A percentile compares a stretch with the other conserved stretches of the same genome.
Conservation (phyloP, 2,888 invertebrate genomes). For the Junonia oenone region DNA sequence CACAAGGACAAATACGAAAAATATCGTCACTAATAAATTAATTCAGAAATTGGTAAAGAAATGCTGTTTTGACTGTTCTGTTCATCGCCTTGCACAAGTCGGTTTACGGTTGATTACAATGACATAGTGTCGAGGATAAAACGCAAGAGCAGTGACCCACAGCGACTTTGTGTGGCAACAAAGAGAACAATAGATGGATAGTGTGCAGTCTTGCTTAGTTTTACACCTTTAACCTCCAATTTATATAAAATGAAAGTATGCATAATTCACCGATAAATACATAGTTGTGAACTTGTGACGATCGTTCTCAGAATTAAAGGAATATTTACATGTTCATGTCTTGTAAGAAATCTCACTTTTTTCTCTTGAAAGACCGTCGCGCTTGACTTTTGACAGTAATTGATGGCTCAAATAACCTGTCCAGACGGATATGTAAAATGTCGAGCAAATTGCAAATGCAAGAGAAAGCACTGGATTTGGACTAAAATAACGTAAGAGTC, state of each 20-base stretch:
- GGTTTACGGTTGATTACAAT: constrained; percentile 52
- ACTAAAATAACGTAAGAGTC: constrained; percentile 34
- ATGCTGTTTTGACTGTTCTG: not conserved
- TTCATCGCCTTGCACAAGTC: constrained; percentile 8
- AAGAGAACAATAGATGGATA: constrained; percentile 39
- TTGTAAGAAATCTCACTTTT: not conserved
- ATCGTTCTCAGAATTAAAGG: not conserved
- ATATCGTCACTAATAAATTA: not conserved
- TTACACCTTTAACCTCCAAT: constrained; percentile 16
- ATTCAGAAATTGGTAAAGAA: not conserved
- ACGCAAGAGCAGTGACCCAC: constrained; percentile 34
- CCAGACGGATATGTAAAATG: constrained; percentile 36
- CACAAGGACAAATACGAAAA: not conserved
- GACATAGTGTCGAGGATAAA: constrained; percentile 46
- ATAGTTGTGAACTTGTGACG: too few relatives aligned
- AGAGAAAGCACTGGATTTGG: constrained; percentile 35
- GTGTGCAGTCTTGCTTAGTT: constrained; percentile 22
- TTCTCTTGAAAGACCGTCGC: not conserved
- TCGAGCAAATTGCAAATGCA: constrained; percentile 34
- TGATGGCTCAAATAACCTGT: constrained; percentile 38
- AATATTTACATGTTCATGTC: not conserved
- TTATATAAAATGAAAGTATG: constrained; percentile 9
- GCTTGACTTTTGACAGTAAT: constrained; percentile 10
- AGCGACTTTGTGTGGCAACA: constrained; percentile 28
- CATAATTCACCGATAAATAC: not conserved